phyloP scores from a whole-genome alignment of 2,888 invertebrate species.

The Chrysolina haemoptera region DNA sequence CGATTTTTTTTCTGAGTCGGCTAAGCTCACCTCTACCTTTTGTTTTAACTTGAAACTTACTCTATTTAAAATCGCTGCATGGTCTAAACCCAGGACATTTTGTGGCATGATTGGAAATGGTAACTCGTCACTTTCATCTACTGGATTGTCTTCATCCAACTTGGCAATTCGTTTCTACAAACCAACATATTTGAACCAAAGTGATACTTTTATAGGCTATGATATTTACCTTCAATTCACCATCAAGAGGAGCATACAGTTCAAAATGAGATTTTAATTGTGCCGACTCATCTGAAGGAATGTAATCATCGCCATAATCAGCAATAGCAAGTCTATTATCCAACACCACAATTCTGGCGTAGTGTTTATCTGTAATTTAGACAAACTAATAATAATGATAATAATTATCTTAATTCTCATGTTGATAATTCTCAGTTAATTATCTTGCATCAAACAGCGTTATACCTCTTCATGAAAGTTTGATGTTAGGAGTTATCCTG shows the following conservation, averaged over 20 bases:
- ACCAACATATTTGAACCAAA: slow-evolving; percentile 1
- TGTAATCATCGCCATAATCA: slow-evolving; percentile 80
- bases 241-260: slow-evolving; percentile 71
- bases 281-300: slow-evolving; percentile 68
- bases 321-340: slow-evolving; percentile 75
- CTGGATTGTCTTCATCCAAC: slow-evolving; percentile 52
- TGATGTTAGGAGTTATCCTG: background rate
- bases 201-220: background rate
- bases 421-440: too few species aligned
- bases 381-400: slow-evolving; percentile 18
- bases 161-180: slow-evolving; percentile 52
- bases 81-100: slow-evolving; percentile 80
- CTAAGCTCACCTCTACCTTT: too few species aligned
- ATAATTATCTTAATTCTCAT: background rate
- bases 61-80: slow-evolving; percentile 75
- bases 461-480: too few species aligned
- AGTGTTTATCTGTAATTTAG: slow-evolving; percentile 73
- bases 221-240: slow-evolving; percentile 70
- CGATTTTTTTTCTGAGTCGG: too few species aligned
- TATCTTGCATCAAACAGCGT: too few species aligned
- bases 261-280: slow-evolving; percentile 65
- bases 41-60: slow-evolving; percentile 49
- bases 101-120: slow-evolving; percentile 80
- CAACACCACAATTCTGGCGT: slow-evolving; percentile 73
- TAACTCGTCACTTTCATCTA: slow-evolving; percentile 64